Evolutionary conservation across 2,113 vertebrate genomes (phyloP), one percentile per base, ranked within the genome.

Genomic region (Polyodon spathula): DNA sequence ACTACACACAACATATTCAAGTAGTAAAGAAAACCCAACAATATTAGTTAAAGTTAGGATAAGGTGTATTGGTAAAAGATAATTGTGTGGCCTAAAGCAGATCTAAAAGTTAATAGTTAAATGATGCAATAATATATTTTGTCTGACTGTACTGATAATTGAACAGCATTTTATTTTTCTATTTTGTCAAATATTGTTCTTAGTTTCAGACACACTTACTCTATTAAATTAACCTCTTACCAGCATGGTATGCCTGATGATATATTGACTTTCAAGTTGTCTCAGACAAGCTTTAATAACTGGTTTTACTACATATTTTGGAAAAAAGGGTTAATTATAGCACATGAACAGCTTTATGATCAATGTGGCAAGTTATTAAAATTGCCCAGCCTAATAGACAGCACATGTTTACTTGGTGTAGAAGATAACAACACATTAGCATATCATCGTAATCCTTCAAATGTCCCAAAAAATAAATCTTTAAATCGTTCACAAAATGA

Each of bases 401-500:
- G 40, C 48, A 71, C 77, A 75, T 63, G 71, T 66, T 73, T 79
- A 78, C 73, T 81, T 72, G 73, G 73, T 78, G 78, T 56, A 65
- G 73, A 75, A 81, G 78, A 79, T 81, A 43, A 78, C n/a, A 79
- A 79, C 70, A 73, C 76, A 57, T 76, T 76, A 27, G 27, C 3
- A 27, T 27, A 27, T 1, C 27, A 27, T 65, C 69, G 78, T 84
- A 80, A 86, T 78, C 81, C 75, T 75, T 71, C 69, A 81, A 68
- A 77, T 64, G 71, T 74, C 78, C 70, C 66, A 67, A 70, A 68
- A 57, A 68, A 27, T 2, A 27, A 27, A 27, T 27, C 67, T 59
- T 55, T 52, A 50, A 67, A 59, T 65, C 60, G 46, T 62, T 61
- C 37, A 70, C 72, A 66, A 70, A 62, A 68, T 61, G 58, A 75